phyloP scores from a whole-genome alignment of 2,888 invertebrate genomes.

The Danaus chrysippus region DNA sequence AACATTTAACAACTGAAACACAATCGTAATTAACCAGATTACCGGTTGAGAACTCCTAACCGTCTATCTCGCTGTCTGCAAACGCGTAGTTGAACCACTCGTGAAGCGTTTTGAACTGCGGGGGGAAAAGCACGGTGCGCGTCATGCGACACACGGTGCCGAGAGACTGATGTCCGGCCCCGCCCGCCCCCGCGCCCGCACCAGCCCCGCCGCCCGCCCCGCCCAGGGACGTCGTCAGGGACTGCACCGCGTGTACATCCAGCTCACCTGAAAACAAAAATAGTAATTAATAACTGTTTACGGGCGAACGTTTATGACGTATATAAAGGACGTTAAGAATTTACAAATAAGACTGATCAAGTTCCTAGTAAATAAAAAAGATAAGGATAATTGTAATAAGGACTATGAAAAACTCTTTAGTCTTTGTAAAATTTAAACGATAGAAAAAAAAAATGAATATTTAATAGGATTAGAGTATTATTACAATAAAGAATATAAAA shows the following conservation, averaged over 20 bases:
- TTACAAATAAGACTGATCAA: too few species aligned
- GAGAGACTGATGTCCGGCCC: constrained; percentile 90
- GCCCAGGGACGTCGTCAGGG: constrained; percentile 92
- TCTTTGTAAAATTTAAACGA: too few species aligned
- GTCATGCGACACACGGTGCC: constrained; percentile 96
- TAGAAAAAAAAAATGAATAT: too few species aligned
- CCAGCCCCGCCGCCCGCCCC: constrained; percentile 75
- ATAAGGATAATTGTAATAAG: too few species aligned
- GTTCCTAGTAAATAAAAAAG: too few species aligned
- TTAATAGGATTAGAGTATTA: too few species aligned
- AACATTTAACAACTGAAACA: not conserved
- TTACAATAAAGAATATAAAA: too few species aligned
- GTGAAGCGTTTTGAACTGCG: constrained; percentile 94
- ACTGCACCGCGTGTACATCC: constrained; percentile 92
- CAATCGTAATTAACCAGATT: not conserved
- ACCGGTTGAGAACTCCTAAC: constrained; percentile 62
- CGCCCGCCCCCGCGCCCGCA: constrained; percentile 74
- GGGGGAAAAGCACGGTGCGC: constrained; percentile 94
- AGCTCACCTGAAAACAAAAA: constrained; percentile 56
- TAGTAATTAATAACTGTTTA: too few species aligned
- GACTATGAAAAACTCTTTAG: too few species aligned
- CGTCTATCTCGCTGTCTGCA: constrained; percentile 95
- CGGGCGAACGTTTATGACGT: too few species aligned
- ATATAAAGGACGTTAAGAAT: too few species aligned
- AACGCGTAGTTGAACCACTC: constrained; percentile 99